Percentiles rank a stretch among this genome's conserved stretches.
Conservation (phyloP, 2,888 invertebrate species). For the Nesidiocoris tenuis region DNA sequence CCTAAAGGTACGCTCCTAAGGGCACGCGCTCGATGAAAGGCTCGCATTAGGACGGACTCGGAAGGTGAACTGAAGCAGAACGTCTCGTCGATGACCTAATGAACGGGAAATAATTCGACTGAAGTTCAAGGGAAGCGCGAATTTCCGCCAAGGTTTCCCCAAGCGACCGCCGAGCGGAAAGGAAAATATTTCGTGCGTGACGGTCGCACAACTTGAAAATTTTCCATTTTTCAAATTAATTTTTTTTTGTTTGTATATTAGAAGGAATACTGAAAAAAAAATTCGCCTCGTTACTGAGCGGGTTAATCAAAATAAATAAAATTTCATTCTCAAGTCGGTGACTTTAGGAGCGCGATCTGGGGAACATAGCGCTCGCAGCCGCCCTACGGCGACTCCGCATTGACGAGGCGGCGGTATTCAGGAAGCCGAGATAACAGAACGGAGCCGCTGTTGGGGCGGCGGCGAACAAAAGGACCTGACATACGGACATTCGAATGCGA, state of each 20-base stretch:
- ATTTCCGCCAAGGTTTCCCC: not conserved
- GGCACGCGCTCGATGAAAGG: not conserved
- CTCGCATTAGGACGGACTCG: not conserved
- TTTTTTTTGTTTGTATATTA: no score
- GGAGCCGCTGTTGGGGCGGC: not conserved
- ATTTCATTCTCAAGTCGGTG: no score
- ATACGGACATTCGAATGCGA: not conserved
- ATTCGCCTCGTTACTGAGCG: no score
- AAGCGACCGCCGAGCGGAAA: no score
- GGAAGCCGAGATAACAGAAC: not conserved
- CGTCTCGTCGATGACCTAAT: not conserved
- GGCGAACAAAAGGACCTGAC: not conserved
- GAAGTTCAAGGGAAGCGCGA: not conserved
- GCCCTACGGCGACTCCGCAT: not conserved
- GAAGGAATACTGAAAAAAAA: no score
- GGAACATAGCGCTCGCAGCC: no score
- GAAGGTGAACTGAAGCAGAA: not conserved
- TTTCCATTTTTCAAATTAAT: no score
- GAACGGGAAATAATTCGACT: not conserved
- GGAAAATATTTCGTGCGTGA: no score
- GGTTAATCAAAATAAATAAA: no score
- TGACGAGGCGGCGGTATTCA: not conserved
- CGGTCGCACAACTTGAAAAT: no score
- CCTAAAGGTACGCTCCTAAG: not conserved
- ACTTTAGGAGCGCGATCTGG: no score